phyloP scores from a whole-genome alignment of 2,113 vertebrate species.

The Ancistrus triradiatus region DNA sequence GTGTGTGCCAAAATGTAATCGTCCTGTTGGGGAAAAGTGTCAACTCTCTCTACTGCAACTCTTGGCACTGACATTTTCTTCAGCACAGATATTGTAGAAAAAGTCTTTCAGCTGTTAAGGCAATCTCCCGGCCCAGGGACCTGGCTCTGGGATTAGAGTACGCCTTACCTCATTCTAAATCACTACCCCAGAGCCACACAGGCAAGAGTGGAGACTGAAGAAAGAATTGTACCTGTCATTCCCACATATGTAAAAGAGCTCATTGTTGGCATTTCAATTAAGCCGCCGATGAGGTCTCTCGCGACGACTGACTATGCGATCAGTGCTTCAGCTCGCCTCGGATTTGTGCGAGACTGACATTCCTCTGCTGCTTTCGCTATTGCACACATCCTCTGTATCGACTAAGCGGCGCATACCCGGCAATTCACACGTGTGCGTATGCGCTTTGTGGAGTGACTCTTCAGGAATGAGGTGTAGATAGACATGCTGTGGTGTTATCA shows the following conservation, averaged over 20 bases:
- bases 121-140: slow-evolving; percentile 34
- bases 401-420: slow-evolving; percentile 1
- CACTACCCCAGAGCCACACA: slow-evolving; percentile 20
- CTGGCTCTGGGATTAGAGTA: slow-evolving; percentile 20
- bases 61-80: slow-evolving; percentile 24
- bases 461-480: background rate
- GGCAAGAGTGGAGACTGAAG: slow-evolving; percentile 15
- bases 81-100: slow-evolving; percentile 1
- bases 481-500: slow-evolving; percentile 1
- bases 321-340: slow-evolving; percentile 7
- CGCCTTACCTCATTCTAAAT: slow-evolving; percentile 20
- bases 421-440: slow-evolving; percentile 15
- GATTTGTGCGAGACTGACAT: background rate
- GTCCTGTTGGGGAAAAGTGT: background rate
- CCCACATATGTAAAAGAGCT: slow-evolving; percentile 42
- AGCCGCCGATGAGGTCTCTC: slow-evolving; percentile 32
- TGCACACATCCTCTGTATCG: slow-evolving; percentile 13
- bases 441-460: background rate
- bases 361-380: slow-evolving; percentile 14
- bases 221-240: slow-evolving; percentile 34
- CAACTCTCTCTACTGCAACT: background rate
- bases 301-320: slow-evolving; percentile 29
- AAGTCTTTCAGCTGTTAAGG: slow-evolving; percentile 22
- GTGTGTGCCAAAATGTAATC: background rate
- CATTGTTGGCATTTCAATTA: slow-evolving; percentile 49